Conservation (phyloP, 2,888 invertebrate genomes). For the Temnothorax rugatulus region DNA sequence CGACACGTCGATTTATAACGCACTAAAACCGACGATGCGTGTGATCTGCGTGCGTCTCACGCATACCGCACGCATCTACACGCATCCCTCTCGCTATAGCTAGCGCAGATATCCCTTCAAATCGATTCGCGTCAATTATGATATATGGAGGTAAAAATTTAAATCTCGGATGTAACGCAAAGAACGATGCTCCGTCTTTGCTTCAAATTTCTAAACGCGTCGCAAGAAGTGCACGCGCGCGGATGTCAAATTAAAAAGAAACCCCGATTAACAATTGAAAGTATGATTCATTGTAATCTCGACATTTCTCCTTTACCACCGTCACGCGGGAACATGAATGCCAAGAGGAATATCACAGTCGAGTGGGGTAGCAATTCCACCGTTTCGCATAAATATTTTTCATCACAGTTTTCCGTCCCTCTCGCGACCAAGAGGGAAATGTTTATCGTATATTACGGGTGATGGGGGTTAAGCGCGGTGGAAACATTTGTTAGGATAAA, state of each 20-base stretch:
- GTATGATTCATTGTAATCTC: conserved; percentile 5
- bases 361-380: conserved; percentile 53
- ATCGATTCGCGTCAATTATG: conserved; percentile 47
- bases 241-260: neutral
- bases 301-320: conserved; percentile 41
- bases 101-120: conserved; percentile 11
- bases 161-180: neutral
- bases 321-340: conserved; percentile 57
- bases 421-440: conserved; percentile 72
- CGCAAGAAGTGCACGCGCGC: neutral
- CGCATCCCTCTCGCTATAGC: conserved; percentile 19
- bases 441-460: conserved; percentile 80
- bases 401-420: conserved; percentile 68
- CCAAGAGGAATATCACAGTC: conserved; percentile 38
- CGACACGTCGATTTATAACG: conserved; percentile 82
- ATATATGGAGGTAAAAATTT: neutral
- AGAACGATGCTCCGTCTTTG: neutral
- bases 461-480: conserved; percentile 71
- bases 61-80: conserved; percentile 64
- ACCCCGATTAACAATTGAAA: conserved; percentile 2
- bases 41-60: conserved; percentile 79
- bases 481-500: conserved; percentile 82
- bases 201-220: neutral
- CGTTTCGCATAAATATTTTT: conserved; percentile 76
- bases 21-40: conserved; percentile 81